Evolutionary conservation across 2,888 invertebrate species (phyloP).

Genomic region (Agrochola litura): DNA sequence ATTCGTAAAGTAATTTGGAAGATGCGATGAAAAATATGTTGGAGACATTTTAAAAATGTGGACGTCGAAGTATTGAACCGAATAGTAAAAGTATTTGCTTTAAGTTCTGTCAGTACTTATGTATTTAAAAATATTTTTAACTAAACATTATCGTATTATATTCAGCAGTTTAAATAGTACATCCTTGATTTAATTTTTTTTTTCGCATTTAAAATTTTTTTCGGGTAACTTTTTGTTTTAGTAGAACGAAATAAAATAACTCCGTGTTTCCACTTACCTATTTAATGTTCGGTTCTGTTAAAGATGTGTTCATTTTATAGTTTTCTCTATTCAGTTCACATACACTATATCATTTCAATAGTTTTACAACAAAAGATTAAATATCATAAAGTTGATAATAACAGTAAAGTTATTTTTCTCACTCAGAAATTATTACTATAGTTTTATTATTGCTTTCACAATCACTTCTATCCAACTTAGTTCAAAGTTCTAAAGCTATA

Average conservation of each 20-base stretch:
- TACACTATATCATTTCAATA: slow-evolving; percentile 36
- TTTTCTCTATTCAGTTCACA: slow-evolving; percentile 30
- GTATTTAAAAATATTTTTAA: neutral
- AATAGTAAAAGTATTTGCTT: neutral
- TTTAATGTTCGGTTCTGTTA: slow-evolving; percentile 34
- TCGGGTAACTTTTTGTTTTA: neutral
- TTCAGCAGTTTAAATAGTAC: neutral
- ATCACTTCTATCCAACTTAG: slow-evolving; percentile 52
- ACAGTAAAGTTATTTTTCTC: slow-evolving; percentile 23
- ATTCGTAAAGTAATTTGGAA: slow-evolving; percentile 23
- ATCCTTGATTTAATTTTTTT: neutral
- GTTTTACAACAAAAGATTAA: slow-evolving; percentile 20
- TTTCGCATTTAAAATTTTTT: too few species aligned
- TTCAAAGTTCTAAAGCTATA: slow-evolving; percentile 60
- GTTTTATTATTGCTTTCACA: slow-evolving; percentile 45
- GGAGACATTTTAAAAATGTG: slow-evolving; percentile 6
- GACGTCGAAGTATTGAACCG: neutral
- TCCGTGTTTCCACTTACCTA: slow-evolving; percentile 60
- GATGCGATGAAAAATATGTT: slow-evolving; percentile 16
- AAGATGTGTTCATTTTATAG: slow-evolving; percentile 40
- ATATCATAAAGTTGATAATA: slow-evolving; percentile 14
- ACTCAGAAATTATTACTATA: slow-evolving; percentile 32
- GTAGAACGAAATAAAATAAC: neutral
- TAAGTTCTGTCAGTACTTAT: neutral
- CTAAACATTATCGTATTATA: neutral